Conservation (phyloP, 2,113 vertebrate species). For the Leucopternis melanops region DNA sequence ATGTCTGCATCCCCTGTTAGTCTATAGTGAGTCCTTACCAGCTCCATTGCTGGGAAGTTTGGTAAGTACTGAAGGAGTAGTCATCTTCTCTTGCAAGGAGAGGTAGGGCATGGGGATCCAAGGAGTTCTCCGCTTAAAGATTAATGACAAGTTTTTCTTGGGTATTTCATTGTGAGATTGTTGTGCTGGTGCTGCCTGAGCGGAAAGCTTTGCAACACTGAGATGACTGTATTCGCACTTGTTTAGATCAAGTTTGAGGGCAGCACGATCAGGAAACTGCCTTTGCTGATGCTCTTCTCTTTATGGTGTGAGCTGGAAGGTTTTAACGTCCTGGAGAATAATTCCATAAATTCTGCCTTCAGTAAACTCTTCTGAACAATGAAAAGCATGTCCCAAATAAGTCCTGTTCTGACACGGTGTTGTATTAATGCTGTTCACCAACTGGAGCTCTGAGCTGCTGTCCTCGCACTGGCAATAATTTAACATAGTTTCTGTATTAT, state of each 20-base stretch:
- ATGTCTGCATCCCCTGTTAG: not conserved
- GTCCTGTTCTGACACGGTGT: not conserved
- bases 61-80: not conserved
- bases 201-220: not conserved
- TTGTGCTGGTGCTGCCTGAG: not conserved
- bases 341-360: not conserved
- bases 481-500: not conserved
- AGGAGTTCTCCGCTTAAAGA: not conserved
- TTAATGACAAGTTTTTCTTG: not conserved
- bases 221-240: not conserved
- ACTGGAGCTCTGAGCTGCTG: not conserved
- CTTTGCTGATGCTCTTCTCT: not conserved
- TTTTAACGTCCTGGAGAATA: not conserved
- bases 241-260: not conserved
- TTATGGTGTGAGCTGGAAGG: not conserved
- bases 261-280: not conserved
- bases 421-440: not conserved
- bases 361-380: not conserved
- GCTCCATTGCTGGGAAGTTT: not conserved
- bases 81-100: not conserved
- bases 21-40: not conserved
- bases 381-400: not conserved
- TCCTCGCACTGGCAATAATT: not conserved
- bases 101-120: not conserved
- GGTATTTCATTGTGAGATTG: fast-evolving